Evolutionary conservation across 2,797 vertebrate species (phyloP).

Genomic region (Phrynocephalus vlangalii): DNA sequence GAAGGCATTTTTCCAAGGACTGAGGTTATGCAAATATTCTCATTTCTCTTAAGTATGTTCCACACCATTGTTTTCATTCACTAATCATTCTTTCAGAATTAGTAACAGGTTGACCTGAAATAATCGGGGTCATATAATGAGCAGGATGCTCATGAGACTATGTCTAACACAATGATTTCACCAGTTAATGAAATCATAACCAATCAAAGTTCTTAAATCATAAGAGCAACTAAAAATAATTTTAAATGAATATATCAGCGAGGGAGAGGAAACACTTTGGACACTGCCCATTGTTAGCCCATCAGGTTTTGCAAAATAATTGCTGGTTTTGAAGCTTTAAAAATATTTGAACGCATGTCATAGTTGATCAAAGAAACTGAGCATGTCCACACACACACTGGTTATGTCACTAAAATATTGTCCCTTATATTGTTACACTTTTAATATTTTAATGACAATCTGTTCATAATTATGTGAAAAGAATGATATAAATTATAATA

Average conservation of each 20-base stretch:
- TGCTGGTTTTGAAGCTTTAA: neutral
- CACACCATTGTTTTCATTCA: neutral
- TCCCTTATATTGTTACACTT: no score
- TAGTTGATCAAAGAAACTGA: neutral
- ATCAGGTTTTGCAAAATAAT: neutral
- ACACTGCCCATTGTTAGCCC: no score
- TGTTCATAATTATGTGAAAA: no score
- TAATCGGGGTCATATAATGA: no score
- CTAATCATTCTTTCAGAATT: neutral
- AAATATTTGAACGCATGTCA: neutral
- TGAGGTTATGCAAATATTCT: neutral
- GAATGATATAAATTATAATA: no score
- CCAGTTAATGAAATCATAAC: neutral
- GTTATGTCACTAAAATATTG: no score
- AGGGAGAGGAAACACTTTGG: neutral
- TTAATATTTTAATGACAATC: no score
- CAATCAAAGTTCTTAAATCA: neutral
- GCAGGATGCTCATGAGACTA: no score
- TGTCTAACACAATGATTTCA: neutral
- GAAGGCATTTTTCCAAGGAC: neutral
- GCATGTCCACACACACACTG: no score
- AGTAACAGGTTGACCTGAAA: neutral
- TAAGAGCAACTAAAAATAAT: neutral
- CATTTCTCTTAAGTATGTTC: neutral
- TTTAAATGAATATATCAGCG: neutral